Conservation (phyloP, 2,113 vertebrate genomes). For the Oryzias melastigma region DNA sequence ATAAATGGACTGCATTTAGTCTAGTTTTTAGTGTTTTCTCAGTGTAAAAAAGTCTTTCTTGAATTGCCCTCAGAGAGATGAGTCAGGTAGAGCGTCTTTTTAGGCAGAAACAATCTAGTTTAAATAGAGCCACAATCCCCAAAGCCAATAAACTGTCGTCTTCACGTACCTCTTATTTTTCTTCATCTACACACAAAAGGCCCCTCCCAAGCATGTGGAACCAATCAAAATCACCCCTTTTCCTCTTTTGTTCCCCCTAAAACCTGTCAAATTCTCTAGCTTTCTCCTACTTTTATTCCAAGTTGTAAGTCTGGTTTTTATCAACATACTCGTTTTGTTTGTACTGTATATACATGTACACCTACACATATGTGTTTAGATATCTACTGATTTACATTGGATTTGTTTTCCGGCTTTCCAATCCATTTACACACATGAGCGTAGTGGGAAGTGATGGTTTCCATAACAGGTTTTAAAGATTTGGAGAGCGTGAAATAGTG, state of each 20-base stretch:
- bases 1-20: slow-evolving; percentile 29
- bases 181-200: background rate
- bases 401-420: too few relatives aligned
- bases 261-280: slow-evolving; percentile 6
- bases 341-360: too few relatives aligned
- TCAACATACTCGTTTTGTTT: background rate
- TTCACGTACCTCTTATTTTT: background rate
- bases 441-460: too few relatives aligned
- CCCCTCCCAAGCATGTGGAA: slow-evolving; percentile 38
- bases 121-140: slow-evolving; percentile 3
- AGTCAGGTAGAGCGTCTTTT: background rate
- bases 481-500: too few relatives aligned
- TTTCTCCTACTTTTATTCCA: slow-evolving; percentile 12
- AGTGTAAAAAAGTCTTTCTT: background rate
- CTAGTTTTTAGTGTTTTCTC: slow-evolving; percentile 13
- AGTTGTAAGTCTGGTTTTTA: slow-evolving; percentile 18
- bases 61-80: slow-evolving; percentile 3
- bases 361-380: too few relatives aligned
- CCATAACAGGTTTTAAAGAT: too few relatives aligned
- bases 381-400: too few relatives aligned
- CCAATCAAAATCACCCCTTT: slow-evolving; percentile 22
- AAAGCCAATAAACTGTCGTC: background rate
- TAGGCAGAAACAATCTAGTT: background rate
- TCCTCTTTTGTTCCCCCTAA: background rate
- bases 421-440: too few relatives aligned